Evolutionary conservation across 2,888 invertebrate genomes (phyloP).

Genomic region (Agapostemon virescens): DNA sequence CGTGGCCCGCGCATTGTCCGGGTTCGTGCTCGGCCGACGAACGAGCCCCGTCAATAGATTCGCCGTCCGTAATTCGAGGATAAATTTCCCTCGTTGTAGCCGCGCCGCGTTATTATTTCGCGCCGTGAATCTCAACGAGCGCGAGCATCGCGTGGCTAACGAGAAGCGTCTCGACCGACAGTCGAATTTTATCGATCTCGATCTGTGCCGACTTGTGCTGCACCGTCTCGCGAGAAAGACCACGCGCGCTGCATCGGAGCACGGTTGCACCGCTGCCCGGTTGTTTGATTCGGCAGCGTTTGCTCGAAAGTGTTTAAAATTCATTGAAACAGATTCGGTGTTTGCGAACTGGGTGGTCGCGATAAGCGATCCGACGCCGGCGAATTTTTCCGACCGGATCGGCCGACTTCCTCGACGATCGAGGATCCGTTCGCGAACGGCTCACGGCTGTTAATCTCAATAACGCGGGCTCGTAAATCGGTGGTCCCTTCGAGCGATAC

Average conservation of each 20-base stretch:
- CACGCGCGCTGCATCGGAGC: neutral
- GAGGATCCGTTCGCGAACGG: conserved; percentile 69
- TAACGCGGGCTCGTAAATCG: conserved; percentile 78
- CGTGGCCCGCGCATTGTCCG: conserved; percentile 66
- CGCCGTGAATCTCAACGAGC: conserved; percentile 51
- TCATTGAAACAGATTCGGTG: conserved; percentile 2
- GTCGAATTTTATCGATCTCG: conserved; percentile 8
- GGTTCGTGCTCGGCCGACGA: conserved; percentile 30
- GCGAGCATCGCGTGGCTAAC: conserved; percentile 24
- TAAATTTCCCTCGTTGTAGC: conserved; percentile 74
- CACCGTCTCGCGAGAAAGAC: neutral
- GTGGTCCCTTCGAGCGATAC: conserved; percentile 49
- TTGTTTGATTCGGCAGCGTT: neutral
- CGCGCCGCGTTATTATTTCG: conserved; percentile 71
- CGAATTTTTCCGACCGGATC: conserved; percentile 38
- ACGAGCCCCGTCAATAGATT: conserved; percentile 61
- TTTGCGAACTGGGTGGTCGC: conserved; percentile 20
- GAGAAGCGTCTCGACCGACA: conserved; percentile 15
- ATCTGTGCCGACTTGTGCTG: neutral
- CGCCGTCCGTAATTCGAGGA: conserved; percentile 72
- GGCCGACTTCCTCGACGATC: conserved; percentile 63
- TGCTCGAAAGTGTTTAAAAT: neutral
- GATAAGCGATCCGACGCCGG: conserved; percentile 22
- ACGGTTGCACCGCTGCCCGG: neutral
- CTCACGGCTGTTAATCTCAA: conserved; percentile 77